phyloP scores from a whole-genome alignment of 2,888 invertebrate genomes.

The Sinohyriopsis cumingii region DNA sequence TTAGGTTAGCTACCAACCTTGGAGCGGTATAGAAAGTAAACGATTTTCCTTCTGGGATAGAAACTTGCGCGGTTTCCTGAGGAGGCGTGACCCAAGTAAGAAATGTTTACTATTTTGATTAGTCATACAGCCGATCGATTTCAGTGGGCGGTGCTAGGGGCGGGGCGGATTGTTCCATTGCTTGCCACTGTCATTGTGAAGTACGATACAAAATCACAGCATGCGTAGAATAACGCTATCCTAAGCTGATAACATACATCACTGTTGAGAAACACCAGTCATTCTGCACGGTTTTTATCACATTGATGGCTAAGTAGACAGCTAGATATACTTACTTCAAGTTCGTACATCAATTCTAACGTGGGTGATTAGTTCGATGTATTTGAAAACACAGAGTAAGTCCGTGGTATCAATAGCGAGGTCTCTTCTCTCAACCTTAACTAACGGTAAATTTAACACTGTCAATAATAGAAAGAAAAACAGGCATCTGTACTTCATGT shows the following conservation, averaged over 20 bases:
- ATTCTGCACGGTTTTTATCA: conserved; percentile 30
- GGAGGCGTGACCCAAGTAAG: conserved; percentile 4
- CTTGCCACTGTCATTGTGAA: conserved; percentile 21
- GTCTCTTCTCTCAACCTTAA: no score
- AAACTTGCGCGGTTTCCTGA: not conserved
- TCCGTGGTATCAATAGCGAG: no score
- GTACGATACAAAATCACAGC: conserved; percentile 24
- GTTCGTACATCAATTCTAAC: no score
- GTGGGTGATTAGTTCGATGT: no score
- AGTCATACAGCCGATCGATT: conserved; percentile 11
- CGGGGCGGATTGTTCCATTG: conserved; percentile 24
- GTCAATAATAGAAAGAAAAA: no score
- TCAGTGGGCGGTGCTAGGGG: conserved; percentile 42
- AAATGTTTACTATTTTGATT: conserved; percentile 20
- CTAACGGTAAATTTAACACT: no score
- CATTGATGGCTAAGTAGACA: conserved; percentile 17
- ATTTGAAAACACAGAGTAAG: no score
- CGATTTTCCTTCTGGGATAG: no score
- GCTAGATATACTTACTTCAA: conserved; percentile 14
- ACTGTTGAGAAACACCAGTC: conserved; percentile 21
- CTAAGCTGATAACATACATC: conserved; percentile 36
- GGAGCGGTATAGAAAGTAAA: no score
- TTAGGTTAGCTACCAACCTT: no score
- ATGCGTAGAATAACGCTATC: conserved; percentile 28
- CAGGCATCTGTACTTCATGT: no score